These are phyloP conservation scores for Arctopsyche grandis DNA, from an alignment of 1,140 invertebrate genomes.

Conservation along the genomic window DNA sequence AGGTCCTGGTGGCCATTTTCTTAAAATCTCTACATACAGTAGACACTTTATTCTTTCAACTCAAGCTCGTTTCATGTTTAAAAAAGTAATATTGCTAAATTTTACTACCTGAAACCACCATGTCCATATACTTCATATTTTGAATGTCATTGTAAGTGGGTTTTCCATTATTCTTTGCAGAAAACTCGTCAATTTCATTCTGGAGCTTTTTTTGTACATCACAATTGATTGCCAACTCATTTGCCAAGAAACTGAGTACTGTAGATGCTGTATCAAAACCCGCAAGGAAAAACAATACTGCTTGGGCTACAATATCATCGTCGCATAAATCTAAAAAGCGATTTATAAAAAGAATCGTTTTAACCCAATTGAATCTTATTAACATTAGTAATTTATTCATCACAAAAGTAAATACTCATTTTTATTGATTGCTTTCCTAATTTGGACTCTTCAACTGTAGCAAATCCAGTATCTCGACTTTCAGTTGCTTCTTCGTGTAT, in stretches of 20 bases:
- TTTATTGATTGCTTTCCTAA: conserved; percentile 57
- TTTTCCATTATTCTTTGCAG: conserved; percentile 54
- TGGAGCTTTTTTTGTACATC: conserved; percentile 62
- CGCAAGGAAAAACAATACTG: conserved; percentile 54
- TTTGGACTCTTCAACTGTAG: conserved; percentile 60
- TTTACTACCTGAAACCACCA: conserved; percentile 23
- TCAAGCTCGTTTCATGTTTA: background rate
- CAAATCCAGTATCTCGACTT: conserved; percentile 62
- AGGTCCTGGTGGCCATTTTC: conserved; percentile 68
- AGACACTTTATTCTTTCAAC: no score
- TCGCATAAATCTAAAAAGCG: conserved; percentile 44
- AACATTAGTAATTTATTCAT: background rate
- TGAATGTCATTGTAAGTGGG: conserved; percentile 58
- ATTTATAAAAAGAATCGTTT: background rate
- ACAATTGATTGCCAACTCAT: conserved; percentile 63
- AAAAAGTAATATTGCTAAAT: background rate
- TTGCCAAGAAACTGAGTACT: conserved; percentile 59
- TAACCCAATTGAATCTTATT: background rate
- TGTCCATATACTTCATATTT: conserved; percentile 58
- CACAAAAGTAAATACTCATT: conserved; percentile 38
- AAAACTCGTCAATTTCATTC: conserved; percentile 60
- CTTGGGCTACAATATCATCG: conserved; percentile 51
- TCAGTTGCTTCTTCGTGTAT: conserved; percentile 55
- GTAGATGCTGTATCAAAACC: conserved; percentile 61
- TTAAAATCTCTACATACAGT: conserved; percentile 63